Percentiles rank a stretch among this genome's conserved stretches.
These are phyloP conservation scores for Molossus molossus DNA, from an alignment of 2,797 vertebrate genomes.

Conservation along the genomic window DNA sequence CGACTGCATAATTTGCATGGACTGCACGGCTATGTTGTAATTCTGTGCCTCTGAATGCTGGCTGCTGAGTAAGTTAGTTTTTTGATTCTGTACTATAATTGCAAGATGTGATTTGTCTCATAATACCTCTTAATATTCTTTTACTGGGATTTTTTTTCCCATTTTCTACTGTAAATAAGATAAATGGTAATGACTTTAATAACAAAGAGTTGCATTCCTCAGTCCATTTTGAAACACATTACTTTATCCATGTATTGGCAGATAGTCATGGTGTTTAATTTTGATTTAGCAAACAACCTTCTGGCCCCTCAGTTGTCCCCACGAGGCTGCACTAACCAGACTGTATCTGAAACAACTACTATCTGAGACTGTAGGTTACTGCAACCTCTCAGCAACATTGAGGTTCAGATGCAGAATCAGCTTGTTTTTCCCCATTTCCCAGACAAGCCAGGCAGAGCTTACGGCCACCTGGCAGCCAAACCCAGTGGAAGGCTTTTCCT, in stretches of 20 bases:
- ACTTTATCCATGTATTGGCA: slow-evolving; percentile 51
- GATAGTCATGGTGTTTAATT: neutral
- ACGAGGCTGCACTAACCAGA: neutral
- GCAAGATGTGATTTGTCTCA: slow-evolving; percentile 46
- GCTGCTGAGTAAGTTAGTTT: neutral
- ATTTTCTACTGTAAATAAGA: slow-evolving; percentile 58
- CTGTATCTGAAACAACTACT: neutral
- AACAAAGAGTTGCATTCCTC: slow-evolving; percentile 13
- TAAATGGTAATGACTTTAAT: slow-evolving; percentile 32
- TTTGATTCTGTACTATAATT: neutral
- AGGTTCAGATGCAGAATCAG: neutral
- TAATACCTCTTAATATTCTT: slow-evolving; percentile 4
- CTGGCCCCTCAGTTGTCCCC: neutral
- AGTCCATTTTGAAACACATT: neutral
- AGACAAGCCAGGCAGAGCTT: neutral
- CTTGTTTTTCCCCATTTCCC: neutral
- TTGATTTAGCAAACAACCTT: neutral
- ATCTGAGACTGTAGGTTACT: neutral
- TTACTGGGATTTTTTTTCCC: neutral
- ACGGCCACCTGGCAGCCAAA: neutral
- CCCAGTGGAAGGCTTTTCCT: neutral
- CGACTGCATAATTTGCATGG: neutral
- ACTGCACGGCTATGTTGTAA: neutral
- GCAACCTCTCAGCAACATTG: neutral
- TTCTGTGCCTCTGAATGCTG: neutral